Percentiles rank a stretch among this genome's conserved stretches.
phyloP scores from a whole-genome alignment of 2,888 invertebrate species.

The Dichetophora obliterata region DNA sequence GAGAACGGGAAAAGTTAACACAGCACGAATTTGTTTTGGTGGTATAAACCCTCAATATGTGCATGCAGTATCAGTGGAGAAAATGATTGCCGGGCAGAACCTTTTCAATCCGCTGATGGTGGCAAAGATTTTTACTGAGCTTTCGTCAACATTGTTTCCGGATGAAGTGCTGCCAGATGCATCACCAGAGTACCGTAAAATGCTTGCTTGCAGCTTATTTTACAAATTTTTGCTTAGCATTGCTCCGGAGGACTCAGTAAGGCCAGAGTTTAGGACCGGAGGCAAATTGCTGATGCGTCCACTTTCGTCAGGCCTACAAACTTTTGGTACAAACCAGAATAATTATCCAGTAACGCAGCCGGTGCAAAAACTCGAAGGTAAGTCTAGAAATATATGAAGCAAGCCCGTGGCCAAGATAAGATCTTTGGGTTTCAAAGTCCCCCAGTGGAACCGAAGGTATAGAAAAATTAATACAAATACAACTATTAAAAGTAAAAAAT shows the following conservation, averaged over 20 bases:
- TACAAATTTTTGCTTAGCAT: conserved; percentile 79
- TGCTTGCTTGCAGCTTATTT: conserved; percentile 81
- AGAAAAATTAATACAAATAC: too few species aligned
- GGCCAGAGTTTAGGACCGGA: conserved; percentile 73
- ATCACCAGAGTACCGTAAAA: conserved; percentile 77
- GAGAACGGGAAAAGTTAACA: conserved; percentile 62
- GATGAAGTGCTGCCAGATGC: conserved; percentile 77
- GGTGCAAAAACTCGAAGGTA: conserved; percentile 80
- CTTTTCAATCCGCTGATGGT: conserved; percentile 66
- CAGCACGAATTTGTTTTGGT: conserved; percentile 76
- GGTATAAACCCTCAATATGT: conserved; percentile 73
- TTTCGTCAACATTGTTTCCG: conserved; percentile 76
- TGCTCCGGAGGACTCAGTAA: conserved; percentile 71
- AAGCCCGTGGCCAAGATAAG: too few species aligned
- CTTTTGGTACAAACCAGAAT: conserved; percentile 77
- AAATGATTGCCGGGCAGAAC: conserved; percentile 70
- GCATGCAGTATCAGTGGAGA: conserved; percentile 75
- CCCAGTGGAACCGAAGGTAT: too few species aligned
- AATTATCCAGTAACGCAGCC: conserved; percentile 84
- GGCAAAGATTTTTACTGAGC: conserved; percentile 70
- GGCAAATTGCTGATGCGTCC: conserved; percentile 74
- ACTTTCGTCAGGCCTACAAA: conserved; percentile 78
- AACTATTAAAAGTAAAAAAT: too few species aligned
- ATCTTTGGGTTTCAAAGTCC: too few species aligned
- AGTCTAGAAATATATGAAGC: background rate